Base-by-base conservation (phyloP, 2,888 invertebrate genomes). In the Mythimna albipuncta region DNA sequence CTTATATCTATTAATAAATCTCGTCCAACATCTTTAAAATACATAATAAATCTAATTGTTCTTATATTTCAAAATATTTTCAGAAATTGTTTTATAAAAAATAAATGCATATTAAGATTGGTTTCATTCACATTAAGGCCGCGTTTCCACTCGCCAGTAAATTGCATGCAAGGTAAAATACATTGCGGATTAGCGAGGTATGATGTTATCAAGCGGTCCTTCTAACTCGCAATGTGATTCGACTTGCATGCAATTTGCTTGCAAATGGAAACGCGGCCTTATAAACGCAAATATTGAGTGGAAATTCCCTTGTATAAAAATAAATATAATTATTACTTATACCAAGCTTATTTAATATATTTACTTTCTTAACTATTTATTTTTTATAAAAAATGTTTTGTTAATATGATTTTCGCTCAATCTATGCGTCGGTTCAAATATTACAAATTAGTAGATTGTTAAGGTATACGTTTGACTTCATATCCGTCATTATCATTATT, bases 1-100 rank as follows among this genome's bases (percentile, higher is more conserved):
- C 4, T 54, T 38, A 57, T 74, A 75, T 50, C n/a, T 64, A 63
- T 26, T 1, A 0, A 52, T 52, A 50, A n/a, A 70, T n/a, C 21
- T 79, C 75, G 68, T 68, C 68, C 68, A 67, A 47, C 26, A 61
- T 50, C 26, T 11, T 44, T 64, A 32, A 66, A 72, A 54, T 64
- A 62, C 13, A 57, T 21, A 62, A 2, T 58, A 38, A 52, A 64
- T 19, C 3, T 38, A 41, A 64, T 35, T 72, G 1, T 21, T 38
- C 3, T 41, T 57, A 64, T 21, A 69, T 2, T n/a, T 54, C 13
- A 32, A 69, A 2, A 69, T 66, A 66, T 80, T 69, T 69, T 66
- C 47, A 21, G 55, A 66, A 59, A 59, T 26, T 21, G 2, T 64
- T 44, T 19, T 44, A 47, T 41, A 61, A 41, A 21, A 26, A 19